Evolutionary conservation across 2,113 vertebrate genomes (phyloP).

Genomic region (Pseudorectes ferrugineus): DNA sequence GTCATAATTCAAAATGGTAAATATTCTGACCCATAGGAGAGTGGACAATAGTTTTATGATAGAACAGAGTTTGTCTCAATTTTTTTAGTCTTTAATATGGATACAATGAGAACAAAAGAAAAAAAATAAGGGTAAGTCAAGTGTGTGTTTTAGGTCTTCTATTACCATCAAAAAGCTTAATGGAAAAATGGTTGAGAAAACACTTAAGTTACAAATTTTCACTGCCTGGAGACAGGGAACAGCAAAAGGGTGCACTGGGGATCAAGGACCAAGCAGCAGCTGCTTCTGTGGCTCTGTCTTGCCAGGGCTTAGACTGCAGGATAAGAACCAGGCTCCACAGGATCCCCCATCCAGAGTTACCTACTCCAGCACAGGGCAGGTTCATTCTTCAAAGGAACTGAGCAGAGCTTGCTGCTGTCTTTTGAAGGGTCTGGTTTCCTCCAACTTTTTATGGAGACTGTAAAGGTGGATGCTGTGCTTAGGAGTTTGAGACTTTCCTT

Average conservation of each 20-base stretch:
- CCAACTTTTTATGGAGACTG: not conserved
- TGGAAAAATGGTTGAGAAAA: not conserved
- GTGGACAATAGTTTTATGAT: not conserved
- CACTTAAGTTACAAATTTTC: not conserved
- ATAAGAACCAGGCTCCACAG: not conserved
- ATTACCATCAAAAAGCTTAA: not conserved
- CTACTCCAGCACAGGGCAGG: not conserved
- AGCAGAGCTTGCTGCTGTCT: not conserved
- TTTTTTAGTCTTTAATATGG: not conserved
- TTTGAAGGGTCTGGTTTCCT: not conserved
- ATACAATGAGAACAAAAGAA: not conserved
- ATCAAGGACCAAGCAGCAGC: not conserved
- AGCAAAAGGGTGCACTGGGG: fast-evolving
- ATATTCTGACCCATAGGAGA: not conserved
- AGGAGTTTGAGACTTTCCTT: not conserved
- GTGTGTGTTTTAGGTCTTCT: fast-evolving
- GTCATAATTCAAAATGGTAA: not conserved
- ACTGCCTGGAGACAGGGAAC: not conserved
- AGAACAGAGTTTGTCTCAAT: not conserved
- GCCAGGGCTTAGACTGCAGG: not conserved
- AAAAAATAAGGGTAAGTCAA: not conserved
- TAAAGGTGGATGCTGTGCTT: not conserved
- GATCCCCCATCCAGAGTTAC: not conserved
- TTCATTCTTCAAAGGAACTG: not conserved
- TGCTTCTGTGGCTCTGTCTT: not conserved